A percentile compares a stretch with the other conserved stretches of the same genome.
Conservation (phyloP, 2,113 vertebrate genomes). For the Bubo blakistoni region DNA sequence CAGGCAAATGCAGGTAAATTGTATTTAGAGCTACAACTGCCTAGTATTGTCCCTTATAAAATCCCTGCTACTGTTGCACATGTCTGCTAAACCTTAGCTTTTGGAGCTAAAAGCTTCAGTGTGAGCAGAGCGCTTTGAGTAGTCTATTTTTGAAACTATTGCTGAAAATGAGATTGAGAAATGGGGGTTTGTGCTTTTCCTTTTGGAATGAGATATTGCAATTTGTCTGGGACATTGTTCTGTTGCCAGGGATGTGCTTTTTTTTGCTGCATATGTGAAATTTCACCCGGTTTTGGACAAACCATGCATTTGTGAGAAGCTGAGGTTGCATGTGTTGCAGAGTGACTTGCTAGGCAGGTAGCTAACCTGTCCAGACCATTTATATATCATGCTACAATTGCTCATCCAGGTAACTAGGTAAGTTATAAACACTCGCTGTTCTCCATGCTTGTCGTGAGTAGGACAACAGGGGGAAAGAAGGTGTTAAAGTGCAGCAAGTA, state of each 20-base stretch:
- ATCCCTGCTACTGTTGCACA: background rate
- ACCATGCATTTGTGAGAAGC: background rate
- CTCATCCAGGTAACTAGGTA: background rate
- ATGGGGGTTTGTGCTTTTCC: background rate
- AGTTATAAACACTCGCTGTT: background rate
- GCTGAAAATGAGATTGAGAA: background rate
- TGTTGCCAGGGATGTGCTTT: background rate
- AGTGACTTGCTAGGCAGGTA: background rate
- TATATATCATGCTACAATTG: background rate
- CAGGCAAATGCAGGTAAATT: background rate
- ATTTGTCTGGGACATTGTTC: background rate
- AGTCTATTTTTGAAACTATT: background rate
- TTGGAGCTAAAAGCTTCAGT: background rate
- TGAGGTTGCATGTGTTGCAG: background rate
- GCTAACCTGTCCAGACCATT: fast-evolving
- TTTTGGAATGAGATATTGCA: background rate
- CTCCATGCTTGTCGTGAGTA: background rate
- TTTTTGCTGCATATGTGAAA: background rate
- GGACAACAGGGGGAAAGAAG: background rate
- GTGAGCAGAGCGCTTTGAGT: background rate
- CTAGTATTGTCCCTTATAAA: background rate
- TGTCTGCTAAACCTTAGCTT: background rate
- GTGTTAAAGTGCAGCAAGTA: no score
- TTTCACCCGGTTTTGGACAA: background rate
- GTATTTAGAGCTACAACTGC: background rate